phyloP scores from a whole-genome alignment of 2,113 vertebrate species.

The Dipodomys ordii region DNA sequence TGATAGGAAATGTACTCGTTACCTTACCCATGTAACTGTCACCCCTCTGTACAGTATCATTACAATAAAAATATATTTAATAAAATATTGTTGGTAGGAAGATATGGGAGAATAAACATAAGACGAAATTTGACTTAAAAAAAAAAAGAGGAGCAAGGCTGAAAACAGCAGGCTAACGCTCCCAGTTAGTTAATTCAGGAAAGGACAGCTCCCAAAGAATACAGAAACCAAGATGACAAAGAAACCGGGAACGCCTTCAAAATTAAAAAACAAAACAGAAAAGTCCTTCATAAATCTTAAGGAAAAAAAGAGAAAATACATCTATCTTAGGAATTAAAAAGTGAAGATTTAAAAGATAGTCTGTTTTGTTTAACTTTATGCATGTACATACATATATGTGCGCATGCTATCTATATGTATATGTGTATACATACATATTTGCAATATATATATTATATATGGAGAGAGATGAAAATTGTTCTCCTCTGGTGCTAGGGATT shows the following conservation, averaged over 20 bases:
- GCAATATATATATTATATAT: too few species aligned
- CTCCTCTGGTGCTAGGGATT: not conserved
- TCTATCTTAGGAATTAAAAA: not conserved
- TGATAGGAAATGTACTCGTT: too few species aligned
- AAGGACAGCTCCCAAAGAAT: not conserved
- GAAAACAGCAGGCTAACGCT: not conserved
- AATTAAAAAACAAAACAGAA: not conserved
- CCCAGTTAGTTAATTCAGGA: not conserved
- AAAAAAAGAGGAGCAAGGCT: not conserved
- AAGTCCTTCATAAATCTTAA: not conserved
- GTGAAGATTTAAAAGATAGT: not conserved
- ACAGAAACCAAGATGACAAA: not conserved
- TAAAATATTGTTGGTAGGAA: too few species aligned
- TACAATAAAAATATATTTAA: too few species aligned
- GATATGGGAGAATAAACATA: too few species aligned
- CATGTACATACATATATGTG: too few species aligned
- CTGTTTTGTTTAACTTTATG: not conserved
- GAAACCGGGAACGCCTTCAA: not conserved
- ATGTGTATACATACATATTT: too few species aligned
- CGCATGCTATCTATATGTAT: too few species aligned
- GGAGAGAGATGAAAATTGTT: not conserved
- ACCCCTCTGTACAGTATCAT: too few species aligned
- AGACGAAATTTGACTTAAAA: too few species aligned
- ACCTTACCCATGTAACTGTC: too few species aligned
- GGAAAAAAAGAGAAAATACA: not conserved